phyloP scores from a whole-genome alignment of 2,888 invertebrate species.

The Tachina grossa region DNA sequence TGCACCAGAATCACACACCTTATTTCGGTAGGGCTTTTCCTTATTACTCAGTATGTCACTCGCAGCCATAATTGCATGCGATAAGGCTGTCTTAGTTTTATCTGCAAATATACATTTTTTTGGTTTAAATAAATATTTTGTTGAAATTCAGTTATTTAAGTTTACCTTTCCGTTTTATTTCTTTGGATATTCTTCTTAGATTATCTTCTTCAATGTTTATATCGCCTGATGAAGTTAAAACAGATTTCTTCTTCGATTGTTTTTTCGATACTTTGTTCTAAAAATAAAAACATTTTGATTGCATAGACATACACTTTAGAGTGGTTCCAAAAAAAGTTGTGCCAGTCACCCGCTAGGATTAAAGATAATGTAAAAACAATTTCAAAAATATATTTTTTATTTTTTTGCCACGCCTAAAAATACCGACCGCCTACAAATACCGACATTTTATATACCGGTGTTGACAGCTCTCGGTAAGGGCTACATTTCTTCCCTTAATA shows the following conservation, averaged over 20 bases:
- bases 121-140: background rate
- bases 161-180: constrained; percentile 13
- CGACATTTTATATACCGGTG: no score
- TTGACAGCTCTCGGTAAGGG: no score
- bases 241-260: constrained; percentile 43
- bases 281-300: no score
- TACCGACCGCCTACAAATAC: no score
- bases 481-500: no score
- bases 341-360: no score
- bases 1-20: constrained; percentile 27
- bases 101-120: constrained; percentile 71
- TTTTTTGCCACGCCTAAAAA: no score
- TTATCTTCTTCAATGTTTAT: background rate
- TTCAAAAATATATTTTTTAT: no score
- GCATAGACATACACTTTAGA: no score
- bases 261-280: constrained; percentile 67
- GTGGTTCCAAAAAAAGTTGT: no score
- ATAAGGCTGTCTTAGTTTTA: constrained; percentile 71
- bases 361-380: no score
- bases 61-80: constrained; percentile 73
- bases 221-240: constrained; percentile 18
- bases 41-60: constrained; percentile 61
- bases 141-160: background rate
- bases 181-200: constrained; percentile 33
- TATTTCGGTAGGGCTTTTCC: constrained; percentile 3